These are phyloP conservation scores for Phalloptychus januarius DNA, from an alignment of 2,797 vertebrate species.

Conservation along the genomic window DNA sequence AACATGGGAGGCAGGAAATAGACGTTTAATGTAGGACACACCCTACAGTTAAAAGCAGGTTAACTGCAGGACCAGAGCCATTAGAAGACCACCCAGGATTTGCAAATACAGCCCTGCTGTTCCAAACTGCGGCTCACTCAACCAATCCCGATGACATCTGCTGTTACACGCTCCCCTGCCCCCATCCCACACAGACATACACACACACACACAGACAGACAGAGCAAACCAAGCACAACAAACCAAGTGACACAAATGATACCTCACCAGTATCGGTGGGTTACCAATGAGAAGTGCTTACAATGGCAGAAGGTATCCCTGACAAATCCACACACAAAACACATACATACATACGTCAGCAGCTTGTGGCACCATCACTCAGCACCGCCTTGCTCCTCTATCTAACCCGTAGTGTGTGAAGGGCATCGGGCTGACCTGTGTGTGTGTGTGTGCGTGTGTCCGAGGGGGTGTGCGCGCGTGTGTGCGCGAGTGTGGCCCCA, in stretches of 20 bases:
- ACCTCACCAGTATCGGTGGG: conserved; percentile 72
- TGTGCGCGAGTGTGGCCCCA: conserved; percentile 66
- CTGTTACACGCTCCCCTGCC: conserved; percentile 72
- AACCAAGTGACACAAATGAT: conserved; percentile 79
- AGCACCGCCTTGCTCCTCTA: conserved; percentile 71
- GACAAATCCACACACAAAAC: conserved; percentile 67
- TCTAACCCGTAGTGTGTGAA: conserved; percentile 79
- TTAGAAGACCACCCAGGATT: conserved; percentile 83
- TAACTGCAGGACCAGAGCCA: conserved; percentile 80
- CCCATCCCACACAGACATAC: conserved; percentile 52
- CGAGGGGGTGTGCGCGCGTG: conserved; percentile 39
- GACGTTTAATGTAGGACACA: conserved; percentile 83
- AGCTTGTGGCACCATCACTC: conserved; percentile 79
- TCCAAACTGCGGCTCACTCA: conserved; percentile 72
- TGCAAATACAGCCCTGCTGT: conserved; percentile 76
- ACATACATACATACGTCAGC: conserved; percentile 73
- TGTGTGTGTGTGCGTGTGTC: conserved; percentile 42
- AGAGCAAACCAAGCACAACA: conserved; percentile 64
- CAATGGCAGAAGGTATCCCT: conserved; percentile 76
- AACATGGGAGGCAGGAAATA: conserved; percentile 83
- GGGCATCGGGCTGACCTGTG: conserved; percentile 77
- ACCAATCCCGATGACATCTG: conserved; percentile 77
- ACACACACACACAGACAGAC: conserved; percentile 41
- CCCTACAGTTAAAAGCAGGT: conserved; percentile 83
- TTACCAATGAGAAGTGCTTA: conserved; percentile 75